phyloP scores from a whole-genome alignment of 1,140 invertebrate genomes.

The Glomeris maerens region DNA sequence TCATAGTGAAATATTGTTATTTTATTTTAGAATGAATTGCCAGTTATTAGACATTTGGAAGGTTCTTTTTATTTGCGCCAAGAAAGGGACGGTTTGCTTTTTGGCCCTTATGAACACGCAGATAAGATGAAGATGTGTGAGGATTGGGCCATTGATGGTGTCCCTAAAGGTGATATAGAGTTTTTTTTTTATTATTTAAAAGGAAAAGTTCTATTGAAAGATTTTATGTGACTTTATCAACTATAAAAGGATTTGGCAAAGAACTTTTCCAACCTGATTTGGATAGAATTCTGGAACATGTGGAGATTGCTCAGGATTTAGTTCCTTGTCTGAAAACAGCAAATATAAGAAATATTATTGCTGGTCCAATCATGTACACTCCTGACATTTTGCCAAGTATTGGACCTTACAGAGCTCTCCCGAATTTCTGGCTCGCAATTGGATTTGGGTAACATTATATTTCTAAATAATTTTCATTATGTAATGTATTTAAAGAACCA shows the following conservation, averaged over 20 bases:
- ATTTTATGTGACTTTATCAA: not conserved
- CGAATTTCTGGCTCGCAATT: conserved; percentile 33
- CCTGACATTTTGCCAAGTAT: conserved; percentile 29
- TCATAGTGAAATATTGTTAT: not conserved
- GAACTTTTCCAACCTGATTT: conserved; percentile 31
- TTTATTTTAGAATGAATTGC: conserved; percentile 23
- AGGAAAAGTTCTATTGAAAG: not conserved
- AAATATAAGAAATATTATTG: conserved; percentile 27
- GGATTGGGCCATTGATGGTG: conserved; percentile 30
- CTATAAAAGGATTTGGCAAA: conserved; percentile 28
- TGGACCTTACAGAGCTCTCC: conserved; percentile 25
- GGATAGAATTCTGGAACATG: conserved; percentile 25
- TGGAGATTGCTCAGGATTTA: conserved; percentile 29
- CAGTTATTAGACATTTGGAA: conserved; percentile 35
- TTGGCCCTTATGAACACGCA: conserved; percentile 32
- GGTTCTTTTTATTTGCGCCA: conserved; percentile 33
- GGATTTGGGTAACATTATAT: conserved; percentile 30
- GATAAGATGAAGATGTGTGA: conserved; percentile 29
- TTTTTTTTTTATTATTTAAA: conserved; percentile 3
- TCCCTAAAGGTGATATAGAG: conserved; percentile 24
- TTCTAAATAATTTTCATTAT: not conserved
- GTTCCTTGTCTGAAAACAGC: conserved; percentile 25
- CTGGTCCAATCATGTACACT: conserved; percentile 32
- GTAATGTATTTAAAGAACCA: too few species aligned
- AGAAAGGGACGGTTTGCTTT: conserved; percentile 29